These are phyloP conservation scores for Heteromurus nitidus DNA, from an alignment of 2,888 invertebrate species.

Conservation along the genomic window DNA sequence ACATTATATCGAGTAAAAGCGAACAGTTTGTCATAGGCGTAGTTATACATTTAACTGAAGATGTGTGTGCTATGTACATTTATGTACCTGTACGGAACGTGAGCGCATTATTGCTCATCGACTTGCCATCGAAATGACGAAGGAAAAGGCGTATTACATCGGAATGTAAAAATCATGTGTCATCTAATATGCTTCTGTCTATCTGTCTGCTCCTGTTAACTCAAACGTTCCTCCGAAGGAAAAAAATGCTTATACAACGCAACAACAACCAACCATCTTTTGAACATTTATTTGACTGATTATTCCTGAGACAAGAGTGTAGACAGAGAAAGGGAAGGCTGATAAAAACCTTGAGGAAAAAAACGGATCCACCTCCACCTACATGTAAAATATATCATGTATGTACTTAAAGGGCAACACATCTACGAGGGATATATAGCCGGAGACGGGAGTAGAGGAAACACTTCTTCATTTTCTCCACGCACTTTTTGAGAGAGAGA, in stretches of 20 bases:
- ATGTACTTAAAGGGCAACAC: not conserved
- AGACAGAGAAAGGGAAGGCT: conserved; percentile 33
- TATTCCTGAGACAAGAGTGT: conserved; percentile 41
- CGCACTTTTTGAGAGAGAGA: not conserved
- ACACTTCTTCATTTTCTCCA: conserved; percentile 27
- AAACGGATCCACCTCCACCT: conserved; percentile 40
- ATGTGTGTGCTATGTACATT: too few species aligned
- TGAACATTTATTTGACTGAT: conserved; percentile 31
- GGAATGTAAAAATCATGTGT: conserved; percentile 56
- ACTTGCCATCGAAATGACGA: too few species aligned
- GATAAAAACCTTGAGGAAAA: conserved; percentile 37
- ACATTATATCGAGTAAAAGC: too few species aligned
- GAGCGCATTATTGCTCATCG: not conserved
- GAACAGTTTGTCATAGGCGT: conserved; percentile 42
- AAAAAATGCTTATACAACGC: conserved; percentile 3
- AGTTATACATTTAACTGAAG: too few species aligned
- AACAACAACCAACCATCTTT: conserved; percentile 24
- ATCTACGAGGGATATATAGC: not conserved
- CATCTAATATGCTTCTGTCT: conserved; percentile 43
- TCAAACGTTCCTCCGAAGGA: conserved; percentile 18
- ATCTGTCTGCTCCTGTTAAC: conserved; percentile 46
- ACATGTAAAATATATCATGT: not conserved
- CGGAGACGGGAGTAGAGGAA: not conserved
- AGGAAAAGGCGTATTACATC: too few species aligned
- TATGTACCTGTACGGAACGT: not conserved